These are phyloP conservation scores for Eulemur rubriventer DNA, from an alignment of 2,797 vertebrate species.

Conservation along the genomic window DNA sequence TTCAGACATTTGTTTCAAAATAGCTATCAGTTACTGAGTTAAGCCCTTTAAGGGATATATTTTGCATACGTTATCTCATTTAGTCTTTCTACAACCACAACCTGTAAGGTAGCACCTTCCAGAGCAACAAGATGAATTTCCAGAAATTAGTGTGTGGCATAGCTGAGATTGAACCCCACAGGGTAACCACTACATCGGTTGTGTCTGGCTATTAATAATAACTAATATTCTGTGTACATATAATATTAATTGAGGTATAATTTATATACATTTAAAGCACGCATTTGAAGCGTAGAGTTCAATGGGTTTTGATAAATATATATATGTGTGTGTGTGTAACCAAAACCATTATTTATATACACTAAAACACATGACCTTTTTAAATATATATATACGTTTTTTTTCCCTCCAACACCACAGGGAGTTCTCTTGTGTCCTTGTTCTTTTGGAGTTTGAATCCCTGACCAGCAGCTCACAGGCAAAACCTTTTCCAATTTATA, in stretches of 20 bases:
- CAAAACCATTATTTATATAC: neutral
- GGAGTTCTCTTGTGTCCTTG: neutral
- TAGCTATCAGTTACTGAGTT: neutral
- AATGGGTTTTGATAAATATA: neutral
- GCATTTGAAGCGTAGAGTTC: neutral
- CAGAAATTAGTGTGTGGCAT: neutral
- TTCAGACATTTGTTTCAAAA: neutral
- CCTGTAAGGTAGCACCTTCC: neutral
- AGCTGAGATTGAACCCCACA: neutral
- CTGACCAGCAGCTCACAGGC: neutral
- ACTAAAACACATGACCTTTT: neutral
- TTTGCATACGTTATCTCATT: neutral
- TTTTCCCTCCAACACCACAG: neutral
- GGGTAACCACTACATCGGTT: neutral
- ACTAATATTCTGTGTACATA: neutral
- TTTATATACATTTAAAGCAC: neutral
- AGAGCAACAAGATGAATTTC: neutral
- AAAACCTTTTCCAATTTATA: neutral
- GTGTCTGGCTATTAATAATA: neutral
- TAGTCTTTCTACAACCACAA: neutral
- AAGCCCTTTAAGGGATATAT: neutral
- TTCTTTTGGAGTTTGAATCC: neutral
- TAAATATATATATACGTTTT: neutral
- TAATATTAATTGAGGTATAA: neutral
- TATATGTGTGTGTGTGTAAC: neutral